A percentile compares a stretch with the other conserved stretches of the same genome.
Conservation (phyloP, 2,797 vertebrate species). For the Helarctos malayanus region DNA sequence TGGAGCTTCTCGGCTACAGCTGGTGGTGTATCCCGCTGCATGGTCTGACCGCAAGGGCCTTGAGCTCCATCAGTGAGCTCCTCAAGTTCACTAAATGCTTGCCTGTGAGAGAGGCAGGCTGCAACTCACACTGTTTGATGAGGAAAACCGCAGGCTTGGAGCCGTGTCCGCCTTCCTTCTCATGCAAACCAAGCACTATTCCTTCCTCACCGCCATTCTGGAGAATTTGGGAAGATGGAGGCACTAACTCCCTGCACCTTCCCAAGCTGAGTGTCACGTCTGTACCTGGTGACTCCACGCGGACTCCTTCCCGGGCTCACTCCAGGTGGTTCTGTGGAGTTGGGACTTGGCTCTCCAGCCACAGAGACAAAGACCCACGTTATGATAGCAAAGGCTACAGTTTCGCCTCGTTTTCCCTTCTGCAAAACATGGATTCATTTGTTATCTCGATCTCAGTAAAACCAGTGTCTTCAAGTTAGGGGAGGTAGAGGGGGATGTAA, state of each 20-base stretch:
- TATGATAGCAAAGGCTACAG: accelerated
- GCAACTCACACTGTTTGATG: neutral
- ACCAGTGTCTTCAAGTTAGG: neutral
- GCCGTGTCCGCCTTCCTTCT: neutral
- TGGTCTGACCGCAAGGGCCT: neutral
- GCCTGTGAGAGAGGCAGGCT: neutral
- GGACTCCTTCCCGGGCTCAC: neutral
- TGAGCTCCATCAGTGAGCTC: neutral
- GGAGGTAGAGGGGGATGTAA: neutral
- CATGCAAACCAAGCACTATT: too few species aligned
- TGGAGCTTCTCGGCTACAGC: neutral
- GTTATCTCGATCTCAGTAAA: neutral
- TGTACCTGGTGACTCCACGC: neutral
- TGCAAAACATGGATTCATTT: neutral
- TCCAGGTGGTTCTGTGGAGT: neutral
- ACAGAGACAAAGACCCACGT: accelerated
- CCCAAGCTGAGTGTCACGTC: neutral
- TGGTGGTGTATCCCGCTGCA: too few species aligned
- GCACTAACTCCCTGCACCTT: neutral
- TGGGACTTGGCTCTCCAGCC: neutral
- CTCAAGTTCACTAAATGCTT: neutral
- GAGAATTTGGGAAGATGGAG: neutral
- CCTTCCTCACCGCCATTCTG: neutral
- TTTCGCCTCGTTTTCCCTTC: neutral
- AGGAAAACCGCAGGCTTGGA: neutral